Percentiles rank a stretch among this genome's conserved stretches.
These are phyloP conservation scores for Bucorvus abyssinicus DNA, from an alignment of 2,797 vertebrate species.

Conservation along the genomic window DNA sequence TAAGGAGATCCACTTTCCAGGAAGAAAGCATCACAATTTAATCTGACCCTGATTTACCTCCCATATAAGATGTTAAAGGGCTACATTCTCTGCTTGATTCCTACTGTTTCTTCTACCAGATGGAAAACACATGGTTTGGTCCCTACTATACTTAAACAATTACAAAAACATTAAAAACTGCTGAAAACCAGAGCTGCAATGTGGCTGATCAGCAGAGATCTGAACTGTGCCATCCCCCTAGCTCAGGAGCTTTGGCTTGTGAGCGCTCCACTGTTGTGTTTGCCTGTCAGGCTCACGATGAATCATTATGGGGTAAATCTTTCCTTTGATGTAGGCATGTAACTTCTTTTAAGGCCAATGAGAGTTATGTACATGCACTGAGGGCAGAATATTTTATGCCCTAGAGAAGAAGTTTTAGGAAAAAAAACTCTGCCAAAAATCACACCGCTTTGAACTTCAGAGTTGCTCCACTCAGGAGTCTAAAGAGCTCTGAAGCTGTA, in stretches of 20 bases:
- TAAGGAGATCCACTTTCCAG: not conserved
- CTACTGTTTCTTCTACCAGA: not conserved
- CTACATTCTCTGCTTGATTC: not conserved
- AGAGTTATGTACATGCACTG: conserved; percentile 64
- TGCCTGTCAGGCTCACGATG: conserved; percentile 60
- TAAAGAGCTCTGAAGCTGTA: conserved; percentile 48
- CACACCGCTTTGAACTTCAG: conserved; percentile 54
- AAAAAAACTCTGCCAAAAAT: conserved; percentile 56
- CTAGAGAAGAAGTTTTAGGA: conserved; percentile 52
- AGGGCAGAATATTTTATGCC: conserved; percentile 65
- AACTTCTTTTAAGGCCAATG: conserved; percentile 70
- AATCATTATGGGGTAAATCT: conserved; percentile 68
- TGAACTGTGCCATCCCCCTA: not conserved
- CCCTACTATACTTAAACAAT: conserved; percentile 7
- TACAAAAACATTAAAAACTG: conserved; percentile 16
- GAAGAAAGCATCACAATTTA: not conserved
- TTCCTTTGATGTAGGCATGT: conserved; percentile 72
- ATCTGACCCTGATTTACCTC: conserved; percentile 8
- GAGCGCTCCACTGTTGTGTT: conserved; percentile 66
- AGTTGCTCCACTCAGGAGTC: conserved; percentile 32
- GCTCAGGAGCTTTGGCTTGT: conserved; percentile 34
- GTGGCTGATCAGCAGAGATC: conserved; percentile 13
- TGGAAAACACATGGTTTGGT: not conserved
- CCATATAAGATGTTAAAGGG: not conserved
- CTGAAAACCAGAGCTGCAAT: conserved; percentile 3